Evolutionary conservation across 2,888 invertebrate genomes (phyloP), one percentile per base, ranked within the genome.

Genomic region (Ferrisia virgata): DNA sequence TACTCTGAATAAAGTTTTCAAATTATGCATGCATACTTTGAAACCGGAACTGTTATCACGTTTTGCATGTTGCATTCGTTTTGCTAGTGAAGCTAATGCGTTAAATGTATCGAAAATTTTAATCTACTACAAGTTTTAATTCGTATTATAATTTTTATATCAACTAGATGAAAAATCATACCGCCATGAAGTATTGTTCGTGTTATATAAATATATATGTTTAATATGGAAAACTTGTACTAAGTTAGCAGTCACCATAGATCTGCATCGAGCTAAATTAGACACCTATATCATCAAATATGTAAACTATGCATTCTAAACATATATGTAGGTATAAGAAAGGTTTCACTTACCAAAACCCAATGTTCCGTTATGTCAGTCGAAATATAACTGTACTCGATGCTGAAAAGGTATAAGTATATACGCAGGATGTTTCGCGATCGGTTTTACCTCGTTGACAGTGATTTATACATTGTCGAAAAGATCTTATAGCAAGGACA

Each of bases 381-480:
- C 13, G 28, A 11, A 64, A 64, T 53, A 6, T 53, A 53, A 53
- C 53, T 53, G 53, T 53, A 43, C 1, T 64, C 4, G 28, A 39
- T 11, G 58, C 13, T 64, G 28, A 11, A 47, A 11, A 13, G 5
- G 8, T 40, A 13, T 40, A 53, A 18, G 18, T n/a, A 53, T 18
- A n/a, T 18, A 40, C 13, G 36, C 43, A 18, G 18, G 43, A 15
- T 18, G 18, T 18, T 18, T 53, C 53, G 72, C 72, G 72, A 72
- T 72, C 72, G 72, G 72, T 72, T 72, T 36, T 72, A 33, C 36
- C n/a, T n/a, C n/a, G n/a, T 13, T 33, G 72, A 33, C 72, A n/a
- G 72, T 72, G 72, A 72, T 72, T 72, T 72, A 72, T 72, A 72
- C 28, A n/a, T 18, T 15, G 33, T 72, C 33, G 72, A 72, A 72